Base-by-base conservation (phyloP, 2,797 vertebrate genomes). In the Urocyon cinereoargenteus region DNA sequence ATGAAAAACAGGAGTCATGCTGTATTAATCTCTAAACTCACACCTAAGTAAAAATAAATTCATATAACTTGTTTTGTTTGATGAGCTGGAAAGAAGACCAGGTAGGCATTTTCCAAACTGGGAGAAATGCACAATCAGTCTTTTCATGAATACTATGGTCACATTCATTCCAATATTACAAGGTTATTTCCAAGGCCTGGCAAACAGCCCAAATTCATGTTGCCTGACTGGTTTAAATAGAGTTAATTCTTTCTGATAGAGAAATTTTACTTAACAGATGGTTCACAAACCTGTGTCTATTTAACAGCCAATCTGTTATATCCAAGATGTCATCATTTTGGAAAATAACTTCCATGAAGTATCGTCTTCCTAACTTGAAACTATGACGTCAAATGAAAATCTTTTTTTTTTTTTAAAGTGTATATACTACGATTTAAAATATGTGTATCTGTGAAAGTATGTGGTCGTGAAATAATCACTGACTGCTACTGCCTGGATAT, bases 221-320 rank as follows among this genome's bases (percentile, higher is more conserved):
- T 94, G 87, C 90, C 64, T 85, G 78, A 84, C 61, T 91, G 70
- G 55, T 73, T 97, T 68, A 68, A 79, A 85, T 34, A 70, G 70
- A 96, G 83, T 91, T 94, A 96, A 97, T 93, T 96, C 78, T 86
- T 94, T 96, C 51, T 84, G 83, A 95, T 73, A 36, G 89, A 84
- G 45, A 96, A 93, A 34, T 85, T 26, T 66, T 91, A 36, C 2
- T 0, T 31, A 85, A 84, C 94, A 97, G 94, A 94, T 94, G 96
- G 89, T 82, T 95, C 82, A 49, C 68, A 96, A 91, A 64, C 88
- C 73, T 95, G 55, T 94, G 34, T 95, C 87, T 93, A 61, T 62
- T 89, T 96, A 95, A 96, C 86, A 91, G 45, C 8, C 57, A 91
- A 91, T 62, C 90, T 83, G 13, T 85, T 91, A 68, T 51, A 94